These are phyloP conservation scores for Nycticebus coucang DNA, from an alignment of 2,113 vertebrate genomes.

Conservation along the genomic window DNA sequence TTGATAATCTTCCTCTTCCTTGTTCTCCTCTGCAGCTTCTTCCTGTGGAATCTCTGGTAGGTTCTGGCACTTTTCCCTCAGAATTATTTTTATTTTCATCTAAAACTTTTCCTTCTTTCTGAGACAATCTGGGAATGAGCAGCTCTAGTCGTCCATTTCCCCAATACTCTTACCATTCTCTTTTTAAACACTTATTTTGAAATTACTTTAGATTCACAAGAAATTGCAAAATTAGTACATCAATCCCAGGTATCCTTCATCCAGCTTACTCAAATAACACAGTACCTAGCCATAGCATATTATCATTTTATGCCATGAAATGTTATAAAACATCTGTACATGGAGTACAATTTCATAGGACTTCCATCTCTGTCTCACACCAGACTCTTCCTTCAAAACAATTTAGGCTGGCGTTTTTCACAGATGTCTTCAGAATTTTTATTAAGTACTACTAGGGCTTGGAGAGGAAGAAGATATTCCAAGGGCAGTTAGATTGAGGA, in stretches of 20 bases:
- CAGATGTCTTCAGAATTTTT: neutral
- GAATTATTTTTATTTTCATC: too few relatives aligned
- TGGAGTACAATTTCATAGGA: neutral
- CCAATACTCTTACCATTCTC: neutral
- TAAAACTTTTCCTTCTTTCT: too few relatives aligned
- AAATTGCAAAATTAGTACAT: neutral
- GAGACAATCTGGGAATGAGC: too few relatives aligned
- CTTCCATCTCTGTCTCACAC: neutral
- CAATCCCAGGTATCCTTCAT: neutral
- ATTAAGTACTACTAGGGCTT: neutral
- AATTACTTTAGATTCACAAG: neutral
- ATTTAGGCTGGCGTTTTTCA: neutral
- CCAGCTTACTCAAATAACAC: neutral
- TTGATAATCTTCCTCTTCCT: too few relatives aligned
- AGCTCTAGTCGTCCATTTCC: too few relatives aligned
- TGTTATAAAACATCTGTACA: neutral
- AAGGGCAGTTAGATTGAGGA: neutral
- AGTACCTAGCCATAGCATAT: neutral
- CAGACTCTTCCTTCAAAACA: neutral
- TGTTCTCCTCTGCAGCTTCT: too few relatives aligned
- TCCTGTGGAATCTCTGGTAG: too few relatives aligned
- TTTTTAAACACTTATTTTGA: neutral
- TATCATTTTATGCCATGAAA: neutral
- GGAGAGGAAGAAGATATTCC: neutral
- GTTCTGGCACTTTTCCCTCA: too few relatives aligned